Conservation (phyloP, 2,888 invertebrate species). For the Scotopteryx bipunctaria region DNA sequence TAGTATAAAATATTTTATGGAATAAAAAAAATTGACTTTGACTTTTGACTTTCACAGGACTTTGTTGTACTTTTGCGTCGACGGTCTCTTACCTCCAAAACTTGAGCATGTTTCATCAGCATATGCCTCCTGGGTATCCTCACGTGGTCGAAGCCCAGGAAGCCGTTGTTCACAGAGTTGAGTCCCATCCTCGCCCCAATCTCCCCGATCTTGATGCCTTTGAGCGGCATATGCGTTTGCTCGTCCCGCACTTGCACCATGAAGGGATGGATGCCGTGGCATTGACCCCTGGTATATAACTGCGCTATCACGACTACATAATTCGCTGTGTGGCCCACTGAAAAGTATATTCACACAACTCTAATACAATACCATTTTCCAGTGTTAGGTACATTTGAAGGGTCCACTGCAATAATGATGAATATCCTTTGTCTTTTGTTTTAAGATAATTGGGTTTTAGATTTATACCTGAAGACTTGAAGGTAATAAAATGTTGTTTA, state of each 20-base stretch:
- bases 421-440: too few relatives aligned
- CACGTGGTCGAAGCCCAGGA: slow-evolving; percentile 92
- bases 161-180: slow-evolving; percentile 96
- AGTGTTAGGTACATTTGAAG: too few relatives aligned
- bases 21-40: too few relatives aligned
- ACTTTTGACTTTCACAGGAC: too few relatives aligned
- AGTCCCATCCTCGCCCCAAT: slow-evolving; percentile 97
- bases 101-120: slow-evolving; percentile 97
- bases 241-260: slow-evolving; percentile 95
- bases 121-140: slow-evolving; percentile 93
- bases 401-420: too few relatives aligned
- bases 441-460: too few relatives aligned
- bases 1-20: too few relatives aligned
- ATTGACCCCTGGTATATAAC: slow-evolving; percentile 90
- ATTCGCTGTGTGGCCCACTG: slow-evolving; percentile 97
- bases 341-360: too few relatives aligned
- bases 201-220: slow-evolving; percentile 95
- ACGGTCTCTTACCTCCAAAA: slow-evolving; percentile 77
- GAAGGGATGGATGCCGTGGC: slow-evolving; percentile 95
- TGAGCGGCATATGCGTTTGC: slow-evolving; percentile 92
- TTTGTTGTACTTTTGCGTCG: too few relatives aligned
- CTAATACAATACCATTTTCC: too few relatives aligned
- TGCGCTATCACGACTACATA: slow-evolving; percentile 96
- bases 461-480: too few relatives aligned
- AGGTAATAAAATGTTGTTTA: too few relatives aligned